Conservation (phyloP, 2,888 invertebrate genomes). For the Agriopis marginaria region DNA sequence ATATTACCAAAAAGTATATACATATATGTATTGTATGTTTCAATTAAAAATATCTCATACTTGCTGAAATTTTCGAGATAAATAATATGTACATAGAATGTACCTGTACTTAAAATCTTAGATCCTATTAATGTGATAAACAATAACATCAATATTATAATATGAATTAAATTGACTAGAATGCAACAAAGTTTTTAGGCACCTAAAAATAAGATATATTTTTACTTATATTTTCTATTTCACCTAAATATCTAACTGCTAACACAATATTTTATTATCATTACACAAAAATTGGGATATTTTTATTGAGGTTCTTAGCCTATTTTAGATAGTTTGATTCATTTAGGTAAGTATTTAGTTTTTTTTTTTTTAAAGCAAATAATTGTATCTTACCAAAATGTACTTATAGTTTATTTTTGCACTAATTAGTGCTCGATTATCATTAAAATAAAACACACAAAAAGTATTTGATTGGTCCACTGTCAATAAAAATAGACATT, state of each 20-base stretch:
- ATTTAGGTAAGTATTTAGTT: neutral
- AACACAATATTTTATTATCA: conserved; percentile 11
- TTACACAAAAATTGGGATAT: conserved; percentile 19
- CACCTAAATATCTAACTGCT: conserved; percentile 8
- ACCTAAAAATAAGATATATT: conserved; percentile 48
- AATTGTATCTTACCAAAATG: neutral
- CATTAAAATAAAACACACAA: conserved; percentile 5
- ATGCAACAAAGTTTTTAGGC: conserved; percentile 65
- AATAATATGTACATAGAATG: neutral
- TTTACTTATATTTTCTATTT: neutral
- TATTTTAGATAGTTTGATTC: neutral
- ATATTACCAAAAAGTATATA: too few species aligned
- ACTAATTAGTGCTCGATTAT: conserved; percentile 14
- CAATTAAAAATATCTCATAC: too few species aligned
- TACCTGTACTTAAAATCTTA: conserved; percentile 19
- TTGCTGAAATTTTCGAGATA: neutral
- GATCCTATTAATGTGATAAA: conserved; percentile 50
- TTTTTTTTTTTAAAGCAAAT: neutral
- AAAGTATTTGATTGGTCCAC: conserved; percentile 23
- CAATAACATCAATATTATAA: conserved; percentile 48
- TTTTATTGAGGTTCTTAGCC: neutral
- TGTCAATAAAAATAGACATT: conserved; percentile 5
- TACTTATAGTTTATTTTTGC: conserved; percentile 15
- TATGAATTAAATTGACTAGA: conserved; percentile 77
- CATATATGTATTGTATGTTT: too few species aligned